Evolutionary conservation across 2,797 vertebrate species (phyloP), one percentile per base, ranked within the genome.

Genomic region (Danio tinwini): DNA sequence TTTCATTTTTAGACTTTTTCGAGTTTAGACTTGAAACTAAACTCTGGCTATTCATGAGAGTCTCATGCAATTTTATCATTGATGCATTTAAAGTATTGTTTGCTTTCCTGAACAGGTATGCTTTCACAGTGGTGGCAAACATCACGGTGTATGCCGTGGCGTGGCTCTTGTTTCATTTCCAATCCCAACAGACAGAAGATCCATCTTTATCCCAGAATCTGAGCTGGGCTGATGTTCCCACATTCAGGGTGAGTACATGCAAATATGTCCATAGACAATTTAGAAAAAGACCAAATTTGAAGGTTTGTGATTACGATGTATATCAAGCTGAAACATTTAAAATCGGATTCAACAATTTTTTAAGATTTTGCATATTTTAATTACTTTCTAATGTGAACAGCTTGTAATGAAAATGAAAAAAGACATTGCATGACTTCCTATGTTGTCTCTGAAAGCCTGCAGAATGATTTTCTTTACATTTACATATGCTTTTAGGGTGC

Each of bases 81-180:
- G 14, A 45, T 17, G 10, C 29, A 37, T 10, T 50, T 50, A 1
- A 13, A 17, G 21, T n/a, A 6, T n/a, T 17, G 14, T 52, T 39
- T 52, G 10, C 45, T 77, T 81, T 29, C 29, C 40, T 56, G 6
- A 55, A 7, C 84, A 97, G 96, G 85, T 96, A 98, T 0, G 95
- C 96, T 6, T 97, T 96, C 85, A 96, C 95, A 0, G 96, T 97
- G 77, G 82, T 94, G 83, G 96, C 96, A 62, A 98, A 96, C 67
- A 94, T 98, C 84, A 86, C 91, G 0, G 94, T 98, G 9, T 97
- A 93, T 0, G 87, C 88, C 0, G 85, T 95, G 1, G 95, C 95
- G 12, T 97, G 95, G 96, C 78, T 96, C 6, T 92, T 97, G 56
- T 92, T 98, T 7, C 94, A 94, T 87, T 93, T 97, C 59, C 93